Evolutionary conservation across 2,797 vertebrate genomes (phyloP).

Genomic region (Galago senegalensis): DNA sequence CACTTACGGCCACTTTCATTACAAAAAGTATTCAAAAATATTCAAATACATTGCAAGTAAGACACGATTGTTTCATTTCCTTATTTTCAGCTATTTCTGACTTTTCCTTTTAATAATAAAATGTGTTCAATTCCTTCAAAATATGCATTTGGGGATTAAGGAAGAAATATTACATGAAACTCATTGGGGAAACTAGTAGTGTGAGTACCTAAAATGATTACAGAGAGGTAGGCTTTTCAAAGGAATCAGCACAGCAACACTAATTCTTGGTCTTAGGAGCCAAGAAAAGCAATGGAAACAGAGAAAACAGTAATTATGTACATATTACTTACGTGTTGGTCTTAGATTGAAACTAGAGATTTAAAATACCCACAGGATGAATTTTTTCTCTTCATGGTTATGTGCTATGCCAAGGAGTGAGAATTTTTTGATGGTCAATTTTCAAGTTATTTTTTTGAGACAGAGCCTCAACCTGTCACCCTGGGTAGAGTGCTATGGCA

Average conservation of each 20-base stretch:
- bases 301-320: background rate
- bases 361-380: background rate
- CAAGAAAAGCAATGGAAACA: background rate
- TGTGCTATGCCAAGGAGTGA: background rate
- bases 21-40: slow-evolving; percentile 1
- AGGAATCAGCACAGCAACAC: background rate
- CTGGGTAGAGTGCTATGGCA: too few species aligned
- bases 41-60: slow-evolving; percentile 33
- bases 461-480: too few species aligned
- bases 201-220: background rate
- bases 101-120: slow-evolving; percentile 45
- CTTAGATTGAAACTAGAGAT: background rate
- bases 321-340: background rate
- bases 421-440: background rate
- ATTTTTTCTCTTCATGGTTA: background rate
- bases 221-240: background rate
- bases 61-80: background rate
- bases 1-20: background rate
- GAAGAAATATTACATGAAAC: background rate
- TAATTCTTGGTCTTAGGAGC: background rate
- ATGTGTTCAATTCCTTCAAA: slow-evolving; percentile 28
- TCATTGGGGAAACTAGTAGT: background rate
- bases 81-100: slow-evolving; percentile 20
- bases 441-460: background rate
- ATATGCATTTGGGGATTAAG: background rate